Base-by-base conservation (phyloP, 2,888 invertebrate genomes). In the Choreutis nemorana region DNA sequence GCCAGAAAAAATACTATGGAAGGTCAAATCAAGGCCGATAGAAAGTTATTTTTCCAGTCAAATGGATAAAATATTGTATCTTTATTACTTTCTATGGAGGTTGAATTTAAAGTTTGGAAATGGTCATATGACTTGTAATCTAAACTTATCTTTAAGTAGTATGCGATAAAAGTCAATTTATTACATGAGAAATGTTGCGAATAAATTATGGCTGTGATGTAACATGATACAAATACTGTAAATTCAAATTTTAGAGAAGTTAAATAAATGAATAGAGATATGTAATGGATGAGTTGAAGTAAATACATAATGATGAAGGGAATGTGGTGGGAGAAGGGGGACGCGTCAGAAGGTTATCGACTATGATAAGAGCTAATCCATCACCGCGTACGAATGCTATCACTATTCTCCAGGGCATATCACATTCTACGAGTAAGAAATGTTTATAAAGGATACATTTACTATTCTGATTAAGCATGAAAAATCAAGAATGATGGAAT, bases 291-390 rank as follows among this genome's bases (percentile, higher is more conserved):
- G 18, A 18, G 8, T 18, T 5, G 8, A 18, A 18, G 18, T 18
- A n/a, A n/a, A n/a, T n/a, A n/a, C n/a, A n/a, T n/a, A n/a, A n/a
- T n/a, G n/a, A n/a, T n/a, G 47, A 42, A 42, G 42, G 37, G 34
- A 31, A 28, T 11, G 10, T 14, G 20, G 42, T 27, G 47, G 50
- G 39, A 39, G 45, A 46, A 44, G 50, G 50, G 51, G 50, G 45
- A 46, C 49, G 48, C 49, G 51, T 42, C 55, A 53, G 57, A 70
- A 67, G 75, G 75, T 75, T 77, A 77, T 75, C 75, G 65, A 44
- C 47, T 33, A 41, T 56, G 77, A 75, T 77, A 75, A 75, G 57
- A 62, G 52, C 60, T 45, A 64, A 77, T 77, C 77, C 67, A 75
- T 77, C 73, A 75, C 48, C 42, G 41, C 26, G 51, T 45, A 48